These are phyloP conservation scores for Spinibarbus caldwelli DNA, from an alignment of 2,797 vertebrate species.

Conservation along the genomic window DNA sequence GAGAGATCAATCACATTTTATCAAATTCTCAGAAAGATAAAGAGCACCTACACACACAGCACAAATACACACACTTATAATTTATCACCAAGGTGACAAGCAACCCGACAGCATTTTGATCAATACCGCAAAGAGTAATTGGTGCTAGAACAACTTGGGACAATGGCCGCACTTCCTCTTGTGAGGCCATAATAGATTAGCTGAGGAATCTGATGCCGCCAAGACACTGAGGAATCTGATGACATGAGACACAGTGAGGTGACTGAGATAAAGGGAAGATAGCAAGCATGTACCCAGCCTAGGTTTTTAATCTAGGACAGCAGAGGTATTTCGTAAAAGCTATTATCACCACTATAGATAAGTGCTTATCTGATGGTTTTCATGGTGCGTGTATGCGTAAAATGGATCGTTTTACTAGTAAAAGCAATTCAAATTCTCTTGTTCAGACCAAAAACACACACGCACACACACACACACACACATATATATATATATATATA, in stretches of 20 bases:
- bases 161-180: slow-evolving; percentile 73
- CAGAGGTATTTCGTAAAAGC: slow-evolving; percentile 89
- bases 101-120: slow-evolving; percentile 75
- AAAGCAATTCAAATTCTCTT: too few species aligned
- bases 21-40: slow-evolving; percentile 43
- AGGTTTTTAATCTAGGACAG: slow-evolving; percentile 92
- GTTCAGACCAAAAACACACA: too few species aligned
- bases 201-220: too few species aligned
- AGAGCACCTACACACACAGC: slow-evolving; percentile 48
- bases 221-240: too few species aligned
- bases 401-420: too few species aligned
- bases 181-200: slow-evolving; percentile 84
- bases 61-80: slow-evolving; percentile 56
- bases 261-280: slow-evolving; percentile 84
- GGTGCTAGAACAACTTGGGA: slow-evolving; percentile 71
- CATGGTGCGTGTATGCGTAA: too few species aligned
- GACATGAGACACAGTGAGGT: slow-evolving; percentile 76
- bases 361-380: slow-evolving; percentile 86
- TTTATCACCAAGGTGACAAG: slow-evolving; percentile 75
- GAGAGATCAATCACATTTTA: slow-evolving; percentile 45
- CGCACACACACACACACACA: too few species aligned
- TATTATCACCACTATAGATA: slow-evolving; percentile 90
- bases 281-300: slow-evolving; percentile 87
- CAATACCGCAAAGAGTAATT: slow-evolving; percentile 86
- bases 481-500: too few species aligned